A percentile compares a stretch with the other conserved stretches of the same genome.
Evolutionary conservation across 2,888 invertebrate genomes (phyloP).

Genomic region (Tetragnatha montana): DNA sequence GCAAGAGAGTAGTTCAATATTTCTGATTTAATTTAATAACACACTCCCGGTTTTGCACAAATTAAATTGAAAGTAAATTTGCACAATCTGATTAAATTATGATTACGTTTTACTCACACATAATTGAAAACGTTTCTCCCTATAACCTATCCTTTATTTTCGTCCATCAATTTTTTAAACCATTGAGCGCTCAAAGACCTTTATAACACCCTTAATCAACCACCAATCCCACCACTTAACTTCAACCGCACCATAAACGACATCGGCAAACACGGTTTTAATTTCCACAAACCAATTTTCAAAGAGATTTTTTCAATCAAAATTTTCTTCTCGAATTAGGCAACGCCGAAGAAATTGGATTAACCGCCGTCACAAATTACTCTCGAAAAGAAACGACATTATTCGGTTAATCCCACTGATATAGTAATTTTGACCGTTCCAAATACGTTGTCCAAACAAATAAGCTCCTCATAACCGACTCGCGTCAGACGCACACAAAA

Average conservation of each 20-base stretch:
- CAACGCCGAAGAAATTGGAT: background rate
- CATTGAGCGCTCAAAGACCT: background rate
- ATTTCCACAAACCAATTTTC: background rate
- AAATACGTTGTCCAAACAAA: slow-evolving; percentile 26
- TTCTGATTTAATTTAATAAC: too few relatives aligned
- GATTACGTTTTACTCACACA: too few relatives aligned
- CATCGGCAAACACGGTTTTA: background rate
- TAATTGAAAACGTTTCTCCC: background rate
- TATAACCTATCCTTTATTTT: background rate
- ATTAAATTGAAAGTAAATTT: too few relatives aligned
- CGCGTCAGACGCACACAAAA: slow-evolving; percentile 17
- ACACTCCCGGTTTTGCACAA: too few relatives aligned
- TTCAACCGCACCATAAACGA: background rate
- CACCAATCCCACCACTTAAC: background rate
- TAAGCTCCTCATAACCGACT: slow-evolving; percentile 44
- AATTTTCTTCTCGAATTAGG: background rate
- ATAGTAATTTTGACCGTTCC: slow-evolving; percentile 26
- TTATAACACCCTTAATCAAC: background rate
- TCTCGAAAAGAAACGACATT: background rate
- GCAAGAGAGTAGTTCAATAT: too few relatives aligned
- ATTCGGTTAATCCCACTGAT: slow-evolving; percentile 19
- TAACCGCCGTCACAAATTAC: background rate
- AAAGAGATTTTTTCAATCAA: background rate
- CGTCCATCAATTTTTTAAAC: background rate
- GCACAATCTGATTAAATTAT: too few relatives aligned